These are phyloP conservation scores for Girardia tigrina DNA, from an alignment of 2,888 invertebrate species.

Conservation along the genomic window DNA sequence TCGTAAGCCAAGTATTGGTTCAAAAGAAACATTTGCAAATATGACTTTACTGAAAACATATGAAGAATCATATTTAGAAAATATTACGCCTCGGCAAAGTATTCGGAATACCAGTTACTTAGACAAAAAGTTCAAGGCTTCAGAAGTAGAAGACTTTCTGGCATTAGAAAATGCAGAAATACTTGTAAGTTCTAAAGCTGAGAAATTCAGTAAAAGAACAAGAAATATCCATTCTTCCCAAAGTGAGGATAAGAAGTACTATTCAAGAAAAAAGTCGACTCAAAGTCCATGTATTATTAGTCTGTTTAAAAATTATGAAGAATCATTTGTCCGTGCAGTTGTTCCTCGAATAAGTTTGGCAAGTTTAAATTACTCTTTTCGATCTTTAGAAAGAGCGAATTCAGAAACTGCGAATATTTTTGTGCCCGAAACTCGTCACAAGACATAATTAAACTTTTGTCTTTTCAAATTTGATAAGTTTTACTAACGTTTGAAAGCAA, in stretches of 20 bases:
- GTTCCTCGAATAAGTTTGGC: not conserved
- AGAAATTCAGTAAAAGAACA: not conserved
- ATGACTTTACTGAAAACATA: not conserved
- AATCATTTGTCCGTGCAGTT: not conserved
- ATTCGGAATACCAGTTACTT: not conserved
- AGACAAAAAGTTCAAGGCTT: not conserved
- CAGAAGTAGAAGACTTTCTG: not conserved
- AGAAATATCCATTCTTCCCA: not conserved
- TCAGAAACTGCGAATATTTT: too few species aligned
- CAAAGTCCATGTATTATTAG: not conserved
- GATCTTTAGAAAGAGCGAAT: not conserved
- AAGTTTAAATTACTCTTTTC: not conserved
- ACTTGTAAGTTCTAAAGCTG: not conserved
- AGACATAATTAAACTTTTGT: too few species aligned
- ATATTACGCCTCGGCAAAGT: not conserved
- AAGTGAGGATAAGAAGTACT: not conserved
- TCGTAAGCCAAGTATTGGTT: too few species aligned
- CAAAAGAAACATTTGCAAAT: not conserved
- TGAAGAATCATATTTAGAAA: not conserved
- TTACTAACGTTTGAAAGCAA: too few species aligned
- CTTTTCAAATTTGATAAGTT: too few species aligned
- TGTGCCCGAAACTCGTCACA: too few species aligned
- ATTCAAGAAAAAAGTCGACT: not conserved
- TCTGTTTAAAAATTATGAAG: conserved; percentile 14
- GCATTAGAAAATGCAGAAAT: not conserved